A percentile compares a stretch with the other conserved stretches of the same genome.
Conservation (phyloP, 2,797 vertebrate species). For the Mus spretus region DNA sequence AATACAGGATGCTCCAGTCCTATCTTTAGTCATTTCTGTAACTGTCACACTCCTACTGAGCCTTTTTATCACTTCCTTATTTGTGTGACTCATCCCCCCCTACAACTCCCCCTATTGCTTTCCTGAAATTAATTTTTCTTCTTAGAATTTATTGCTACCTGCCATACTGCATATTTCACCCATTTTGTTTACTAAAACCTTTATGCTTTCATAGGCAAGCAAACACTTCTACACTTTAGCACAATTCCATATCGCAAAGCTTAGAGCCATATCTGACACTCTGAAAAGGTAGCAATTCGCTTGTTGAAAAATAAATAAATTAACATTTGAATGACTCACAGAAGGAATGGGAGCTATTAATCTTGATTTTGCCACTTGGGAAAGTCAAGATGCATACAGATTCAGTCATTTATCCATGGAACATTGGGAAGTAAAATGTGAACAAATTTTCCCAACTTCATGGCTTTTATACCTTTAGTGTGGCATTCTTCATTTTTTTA, state of each 20-base stretch:
- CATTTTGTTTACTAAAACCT: slow-evolving; percentile 36
- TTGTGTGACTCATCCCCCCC: neutral
- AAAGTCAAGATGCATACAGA: slow-evolving; percentile 26
- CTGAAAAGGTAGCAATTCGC: neutral
- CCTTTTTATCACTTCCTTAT: neutral
- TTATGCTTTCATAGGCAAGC: neutral
- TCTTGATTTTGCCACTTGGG: slow-evolving; percentile 24
- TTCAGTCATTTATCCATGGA: slow-evolving; percentile 40
- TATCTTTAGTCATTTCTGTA: neutral
- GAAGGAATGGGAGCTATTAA: neutral
- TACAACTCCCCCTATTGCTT: neutral
- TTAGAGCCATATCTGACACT: neutral
- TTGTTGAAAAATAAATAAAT: neutral
- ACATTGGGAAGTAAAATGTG: neutral
- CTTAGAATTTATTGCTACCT: slow-evolving; percentile 42
- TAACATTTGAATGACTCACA: slow-evolving; percentile 24
- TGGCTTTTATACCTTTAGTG: neutral
- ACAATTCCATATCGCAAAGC: neutral
- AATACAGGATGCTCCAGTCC: neutral
- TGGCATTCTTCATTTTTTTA: neutral
- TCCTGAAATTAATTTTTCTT: slow-evolving; percentile 58
- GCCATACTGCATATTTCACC: neutral
- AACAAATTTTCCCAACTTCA: neutral
- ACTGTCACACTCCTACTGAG: neutral
- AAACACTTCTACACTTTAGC: slow-evolving; percentile 4